These are phyloP conservation scores for Clarias magur DNA, from an alignment of 2,113 vertebrate species.

Conservation along the genomic window DNA sequence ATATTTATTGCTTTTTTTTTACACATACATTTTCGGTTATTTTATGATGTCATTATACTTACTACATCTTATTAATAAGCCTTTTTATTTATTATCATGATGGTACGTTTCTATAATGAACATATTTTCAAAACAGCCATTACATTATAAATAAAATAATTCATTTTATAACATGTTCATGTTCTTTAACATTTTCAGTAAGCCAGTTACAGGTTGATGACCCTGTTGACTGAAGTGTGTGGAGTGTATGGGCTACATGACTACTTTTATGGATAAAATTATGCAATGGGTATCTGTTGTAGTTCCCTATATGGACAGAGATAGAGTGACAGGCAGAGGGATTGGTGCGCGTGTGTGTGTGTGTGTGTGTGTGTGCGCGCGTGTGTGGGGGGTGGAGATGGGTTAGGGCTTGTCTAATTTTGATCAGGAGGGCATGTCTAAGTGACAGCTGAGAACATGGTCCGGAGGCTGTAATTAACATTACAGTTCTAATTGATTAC, in stretches of 20 bases:
- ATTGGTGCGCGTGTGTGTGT: not conserved
- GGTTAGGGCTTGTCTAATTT: not conserved
- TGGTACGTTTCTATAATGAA: not conserved
- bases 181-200: not conserved
- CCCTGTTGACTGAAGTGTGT: not conserved
- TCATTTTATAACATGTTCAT: not conserved
- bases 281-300: not conserved
- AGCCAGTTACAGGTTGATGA: not conserved
- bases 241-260: slow-evolving; percentile 1
- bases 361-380: too few species aligned
- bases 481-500: slow-evolving; percentile 68
- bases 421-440: not conserved
- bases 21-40: not conserved
- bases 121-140: too few species aligned
- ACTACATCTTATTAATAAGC: not conserved
- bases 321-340: not conserved
- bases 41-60: slow-evolving; percentile 10
- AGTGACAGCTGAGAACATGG: slow-evolving; percentile 23
- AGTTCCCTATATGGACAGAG: not conserved
- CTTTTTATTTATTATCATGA: not conserved
- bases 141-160: not conserved
- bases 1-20: not conserved
- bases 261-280: not conserved
- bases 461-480: slow-evolving; percentile 71
- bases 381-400: fast-evolving